A percentile compares a stretch with the other conserved stretches of the same genome.
Conservation (phyloP, 2,888 invertebrate species). For the Ethmia dodecea region DNA sequence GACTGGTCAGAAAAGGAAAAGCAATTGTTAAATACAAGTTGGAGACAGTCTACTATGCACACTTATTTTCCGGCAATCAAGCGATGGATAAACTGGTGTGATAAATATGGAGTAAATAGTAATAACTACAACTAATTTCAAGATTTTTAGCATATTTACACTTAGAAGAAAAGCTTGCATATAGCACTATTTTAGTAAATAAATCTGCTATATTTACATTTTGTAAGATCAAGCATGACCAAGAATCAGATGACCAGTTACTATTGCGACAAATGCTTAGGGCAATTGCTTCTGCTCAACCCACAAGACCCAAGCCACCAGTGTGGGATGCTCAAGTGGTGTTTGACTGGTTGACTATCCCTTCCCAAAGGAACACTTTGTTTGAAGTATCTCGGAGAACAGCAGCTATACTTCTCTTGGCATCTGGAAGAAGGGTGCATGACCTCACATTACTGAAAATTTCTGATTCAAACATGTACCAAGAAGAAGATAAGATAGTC, state of each 20-base stretch:
- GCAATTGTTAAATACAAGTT: slow-evolving; percentile 15
- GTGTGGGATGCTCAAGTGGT: slow-evolving; percentile 10
- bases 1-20: slow-evolving; percentile 16
- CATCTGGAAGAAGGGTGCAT: slow-evolving; percentile 1
- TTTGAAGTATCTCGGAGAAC: background rate
- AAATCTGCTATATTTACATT: slow-evolving; percentile 5
- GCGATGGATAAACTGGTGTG: slow-evolving; percentile 15
- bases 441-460: slow-evolving; percentile 2
- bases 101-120: too few species aligned
- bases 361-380: background rate
- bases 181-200: slow-evolving; percentile 12
- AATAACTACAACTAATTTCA: slow-evolving; percentile 8
- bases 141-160: slow-evolving; percentile 8
- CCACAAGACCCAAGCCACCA: slow-evolving; percentile 1
- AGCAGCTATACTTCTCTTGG: background rate
- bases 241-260: background rate
- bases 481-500: background rate
- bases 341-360: slow-evolving; percentile 15
- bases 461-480: background rate
- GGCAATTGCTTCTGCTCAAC: slow-evolving; percentile 5
- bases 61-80: slow-evolving; percentile 14
- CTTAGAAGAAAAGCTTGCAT: slow-evolving; percentile 9
- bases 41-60: slow-evolving; percentile 20
- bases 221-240: background rate
- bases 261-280: slow-evolving; percentile 7